Evolutionary conservation across 2,888 invertebrate genomes (phyloP).

Genomic region (Rutpela maculata): DNA sequence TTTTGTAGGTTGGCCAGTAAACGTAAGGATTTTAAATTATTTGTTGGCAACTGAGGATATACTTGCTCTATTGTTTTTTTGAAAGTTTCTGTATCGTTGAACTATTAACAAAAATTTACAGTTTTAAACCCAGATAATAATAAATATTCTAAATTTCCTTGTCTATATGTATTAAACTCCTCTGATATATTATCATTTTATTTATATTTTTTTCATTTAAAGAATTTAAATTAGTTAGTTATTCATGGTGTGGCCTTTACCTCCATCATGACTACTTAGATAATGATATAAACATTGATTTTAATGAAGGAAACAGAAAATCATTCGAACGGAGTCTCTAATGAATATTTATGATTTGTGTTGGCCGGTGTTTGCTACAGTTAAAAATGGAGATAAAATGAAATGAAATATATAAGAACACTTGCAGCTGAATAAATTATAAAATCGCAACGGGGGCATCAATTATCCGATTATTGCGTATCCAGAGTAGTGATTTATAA

Average conservation of each 20-base stretch:
- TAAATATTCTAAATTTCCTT: too few species aligned
- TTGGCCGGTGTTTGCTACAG: slow-evolving; percentile 30
- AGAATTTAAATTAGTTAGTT: not conserved
- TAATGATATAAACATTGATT: not conserved
- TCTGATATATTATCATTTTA: too few species aligned
- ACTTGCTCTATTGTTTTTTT: too few species aligned
- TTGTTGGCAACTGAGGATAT: too few species aligned
- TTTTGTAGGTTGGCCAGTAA: too few species aligned
- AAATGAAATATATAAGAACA: slow-evolving; percentile 22
- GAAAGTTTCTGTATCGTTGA: too few species aligned
- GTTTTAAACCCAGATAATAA: too few species aligned
- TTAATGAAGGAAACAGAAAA: slow-evolving; percentile 32
- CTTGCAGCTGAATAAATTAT: slow-evolving; percentile 56
- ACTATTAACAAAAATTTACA: too few species aligned
- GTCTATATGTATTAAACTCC: too few species aligned
- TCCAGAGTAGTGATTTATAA: slow-evolving; percentile 59
- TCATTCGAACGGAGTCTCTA: slow-evolving; percentile 19
- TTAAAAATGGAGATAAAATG: slow-evolving; percentile 31
- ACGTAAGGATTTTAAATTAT: too few species aligned
- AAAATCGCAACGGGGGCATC: slow-evolving; percentile 58
- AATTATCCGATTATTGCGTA: slow-evolving; percentile 61
- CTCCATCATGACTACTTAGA: not conserved
- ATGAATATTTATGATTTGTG: slow-evolving; percentile 40
- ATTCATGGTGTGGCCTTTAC: not conserved
- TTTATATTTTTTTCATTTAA: too few species aligned